Evolutionary conservation across 2,113 vertebrate genomes (phyloP).

Genomic region (Carassius carassius): DNA sequence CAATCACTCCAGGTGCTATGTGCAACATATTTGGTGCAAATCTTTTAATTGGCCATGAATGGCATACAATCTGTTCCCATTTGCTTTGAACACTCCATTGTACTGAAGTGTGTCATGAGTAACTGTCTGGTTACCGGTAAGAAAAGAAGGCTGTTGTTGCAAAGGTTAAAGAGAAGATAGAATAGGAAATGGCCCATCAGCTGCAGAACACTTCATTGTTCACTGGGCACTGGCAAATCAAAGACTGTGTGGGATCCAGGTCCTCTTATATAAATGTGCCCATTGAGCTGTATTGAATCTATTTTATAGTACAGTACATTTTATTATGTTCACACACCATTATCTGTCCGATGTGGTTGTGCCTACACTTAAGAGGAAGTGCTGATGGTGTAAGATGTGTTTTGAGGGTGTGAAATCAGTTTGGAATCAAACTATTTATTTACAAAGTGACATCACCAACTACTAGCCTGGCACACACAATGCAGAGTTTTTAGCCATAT

Average conservation of each 20-base stretch:
- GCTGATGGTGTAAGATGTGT: not conserved
- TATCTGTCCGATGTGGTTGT: not conserved
- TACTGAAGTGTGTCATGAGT: constrained; percentile 12
- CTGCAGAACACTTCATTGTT: constrained; percentile 24
- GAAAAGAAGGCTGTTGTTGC: not conserved
- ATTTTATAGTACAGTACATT: constrained; percentile 26
- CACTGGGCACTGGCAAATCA: constrained; percentile 1
- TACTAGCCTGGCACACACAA: not conserved
- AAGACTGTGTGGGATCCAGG: not conserved
- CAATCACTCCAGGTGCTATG: not conserved
- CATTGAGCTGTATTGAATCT: not conserved
- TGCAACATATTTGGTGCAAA: constrained; percentile 15
- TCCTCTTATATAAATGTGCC: constrained; percentile 15
- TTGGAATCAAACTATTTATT: not conserved
- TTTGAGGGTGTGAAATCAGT: not conserved
- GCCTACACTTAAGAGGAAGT: not conserved
- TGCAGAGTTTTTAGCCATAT: not conserved
- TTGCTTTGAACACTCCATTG: not conserved
- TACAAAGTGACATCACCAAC: not conserved
- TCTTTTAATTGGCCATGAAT: constrained; percentile 14
- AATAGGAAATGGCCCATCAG: constrained; percentile 14
- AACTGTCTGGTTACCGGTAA: constrained; percentile 7
- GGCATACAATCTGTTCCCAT: constrained; percentile 7
- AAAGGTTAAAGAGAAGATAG: not conserved
- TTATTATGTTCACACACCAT: constrained; percentile 13